Percentiles rank a stretch among this genome's conserved stretches.
phyloP scores from a whole-genome alignment of 2,797 vertebrate genomes.

The Periophthalmus magnuspinnatus region DNA sequence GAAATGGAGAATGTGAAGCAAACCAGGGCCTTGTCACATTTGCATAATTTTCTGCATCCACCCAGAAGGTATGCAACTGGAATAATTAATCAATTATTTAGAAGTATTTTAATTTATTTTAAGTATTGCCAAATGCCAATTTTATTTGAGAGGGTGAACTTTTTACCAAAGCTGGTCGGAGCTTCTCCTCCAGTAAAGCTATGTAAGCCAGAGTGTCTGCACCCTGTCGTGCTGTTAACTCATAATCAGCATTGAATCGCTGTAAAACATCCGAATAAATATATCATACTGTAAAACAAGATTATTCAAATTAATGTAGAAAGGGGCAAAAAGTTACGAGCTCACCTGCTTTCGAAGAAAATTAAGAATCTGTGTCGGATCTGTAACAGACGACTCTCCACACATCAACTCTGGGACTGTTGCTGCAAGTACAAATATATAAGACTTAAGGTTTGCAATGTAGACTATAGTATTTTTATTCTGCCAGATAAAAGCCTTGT shows the following conservation, averaged over 20 bases:
- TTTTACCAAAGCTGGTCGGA: slow-evolving; percentile 89
- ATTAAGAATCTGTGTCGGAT: slow-evolving; percentile 91
- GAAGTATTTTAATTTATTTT: too few relatives aligned
- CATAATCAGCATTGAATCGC: slow-evolving; percentile 94
- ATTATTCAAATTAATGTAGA: not conserved
- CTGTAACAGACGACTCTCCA: slow-evolving; percentile 81
- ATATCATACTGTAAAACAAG: not conserved
- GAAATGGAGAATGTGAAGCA: slow-evolving; percentile 92
- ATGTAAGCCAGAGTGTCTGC: slow-evolving; percentile 97
- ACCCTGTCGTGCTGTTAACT: slow-evolving; percentile 91
- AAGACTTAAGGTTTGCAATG: not conserved
- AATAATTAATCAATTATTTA: slow-evolving; percentile 22
- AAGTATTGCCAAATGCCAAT: not conserved
- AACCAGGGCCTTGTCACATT: slow-evolving; percentile 94
- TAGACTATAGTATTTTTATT: not conserved
- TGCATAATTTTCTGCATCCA: slow-evolving; percentile 94
- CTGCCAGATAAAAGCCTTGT: not conserved
- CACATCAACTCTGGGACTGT: slow-evolving; percentile 85
- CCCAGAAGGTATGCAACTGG: slow-evolving; percentile 98
- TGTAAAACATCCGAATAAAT: slow-evolving; percentile 53
- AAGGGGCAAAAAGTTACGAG: not conserved
- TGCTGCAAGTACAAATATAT: slow-evolving; percentile 64
- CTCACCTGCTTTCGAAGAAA: slow-evolving; percentile 90
- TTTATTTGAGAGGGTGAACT: not conserved
- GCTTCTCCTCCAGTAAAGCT: slow-evolving; percentile 92